Base-by-base conservation (phyloP, 2,888 invertebrate genomes). In the Molorchus minor region DNA sequence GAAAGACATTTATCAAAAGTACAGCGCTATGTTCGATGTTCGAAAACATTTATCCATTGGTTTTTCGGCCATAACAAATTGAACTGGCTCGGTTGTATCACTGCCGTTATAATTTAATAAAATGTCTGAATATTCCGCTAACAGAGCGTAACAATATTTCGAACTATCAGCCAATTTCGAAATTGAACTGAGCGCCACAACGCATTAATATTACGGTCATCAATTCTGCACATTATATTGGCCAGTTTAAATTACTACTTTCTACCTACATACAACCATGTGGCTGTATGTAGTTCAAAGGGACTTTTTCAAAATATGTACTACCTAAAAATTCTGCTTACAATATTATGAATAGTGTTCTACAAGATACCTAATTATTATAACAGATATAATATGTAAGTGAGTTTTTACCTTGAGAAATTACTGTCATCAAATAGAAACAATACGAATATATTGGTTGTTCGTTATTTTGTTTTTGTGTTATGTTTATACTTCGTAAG, bases 101-200 rank as follows among this genome's bases (percentile, higher is more conserved):
- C 43, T 53, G 44, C 43, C 45, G 61, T 63, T 68, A 70, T 72
- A 73, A 73, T 74, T 74, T 72, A 72, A 74, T 74, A 72, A 74
- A 74, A 73, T 70, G 74, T 69, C 69, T 64, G 71, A 72, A 73
- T 71, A 73, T 69, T 71, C 69, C 61, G 64, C 69, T 67, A 71
- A 73, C 71, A 68, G 68, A 71, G 68, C 70, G 70, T 71, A 70
- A 71, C 72, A 71, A 70, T 71, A 71, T 72, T 72, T 65, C 68
- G 65, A 73, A 70, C 72, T 71, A 72, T 72, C 73, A 71, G 71
- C 73, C 73, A 74, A 73, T 74, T 73, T 71, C 62, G 66, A 61
- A 68, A 71, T 73, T 71, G 74, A 69, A 71, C 64, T 71, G 74
- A 69, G 67, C 64, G 62, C 67, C 59, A 66, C 65, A 71, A 55